Evolutionary conservation across 2,113 vertebrate genomes (phyloP).

Genomic region (Bos indicus): DNA sequence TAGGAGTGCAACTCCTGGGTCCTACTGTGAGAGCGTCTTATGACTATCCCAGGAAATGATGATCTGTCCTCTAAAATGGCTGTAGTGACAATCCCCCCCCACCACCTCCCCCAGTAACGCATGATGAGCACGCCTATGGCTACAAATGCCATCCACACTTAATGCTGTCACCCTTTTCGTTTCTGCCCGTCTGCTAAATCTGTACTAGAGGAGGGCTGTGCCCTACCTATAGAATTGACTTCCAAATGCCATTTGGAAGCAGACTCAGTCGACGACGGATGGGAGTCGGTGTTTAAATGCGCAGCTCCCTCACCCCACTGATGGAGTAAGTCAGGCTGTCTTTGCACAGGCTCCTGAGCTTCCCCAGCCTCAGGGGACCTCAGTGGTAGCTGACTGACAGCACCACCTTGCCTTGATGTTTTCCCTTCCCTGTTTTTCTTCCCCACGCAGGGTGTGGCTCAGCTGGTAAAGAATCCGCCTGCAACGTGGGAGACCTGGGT

Average conservation of each 20-base stretch:
- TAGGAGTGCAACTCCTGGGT: not conserved
- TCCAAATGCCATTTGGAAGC: not conserved
- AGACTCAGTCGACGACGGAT: not conserved
- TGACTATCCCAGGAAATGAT: not conserved
- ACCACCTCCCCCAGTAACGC: rapidly evolving
- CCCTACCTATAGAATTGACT: not conserved
- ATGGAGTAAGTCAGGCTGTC: not conserved
- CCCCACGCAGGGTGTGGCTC: not conserved
- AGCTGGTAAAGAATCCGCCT: not conserved
- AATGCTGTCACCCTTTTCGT: not conserved
- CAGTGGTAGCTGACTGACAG: not conserved
- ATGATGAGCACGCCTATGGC: not conserved
- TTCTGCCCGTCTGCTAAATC: too few species aligned
- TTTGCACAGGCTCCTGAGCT: not conserved
- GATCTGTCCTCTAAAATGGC: not conserved
- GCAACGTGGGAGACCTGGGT: not conserved
- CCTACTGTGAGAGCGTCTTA: not conserved
- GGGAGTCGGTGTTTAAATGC: not conserved
- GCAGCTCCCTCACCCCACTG: not conserved
- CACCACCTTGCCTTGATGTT: not conserved
- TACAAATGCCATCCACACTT: not conserved
- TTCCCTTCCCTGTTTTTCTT: not conserved
- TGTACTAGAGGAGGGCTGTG: too few species aligned
- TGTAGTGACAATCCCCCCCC: not conserved
- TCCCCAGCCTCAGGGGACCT: not conserved